Evolutionary conservation across 2,113 vertebrate genomes (phyloP).

Genomic region (Macrotis lagotis): DNA sequence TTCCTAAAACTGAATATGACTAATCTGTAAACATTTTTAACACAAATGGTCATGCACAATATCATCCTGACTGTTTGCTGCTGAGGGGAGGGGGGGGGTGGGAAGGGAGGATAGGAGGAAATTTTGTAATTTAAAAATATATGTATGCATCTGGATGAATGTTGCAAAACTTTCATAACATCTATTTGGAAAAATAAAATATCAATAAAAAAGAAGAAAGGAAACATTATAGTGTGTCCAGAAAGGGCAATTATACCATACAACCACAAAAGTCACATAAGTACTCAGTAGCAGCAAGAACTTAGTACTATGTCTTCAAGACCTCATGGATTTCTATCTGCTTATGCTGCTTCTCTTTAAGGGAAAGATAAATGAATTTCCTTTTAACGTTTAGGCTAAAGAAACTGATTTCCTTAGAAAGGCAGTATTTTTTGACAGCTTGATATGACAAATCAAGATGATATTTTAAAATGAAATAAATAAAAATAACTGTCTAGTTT

Average conservation of each 20-base stretch:
- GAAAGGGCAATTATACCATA: not conserved
- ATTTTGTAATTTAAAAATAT: no score
- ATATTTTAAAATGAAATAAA: slow-evolving; percentile 60
- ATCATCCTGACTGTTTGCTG: no score
- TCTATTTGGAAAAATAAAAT: no score
- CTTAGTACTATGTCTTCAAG: not conserved
- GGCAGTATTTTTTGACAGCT: not conserved
- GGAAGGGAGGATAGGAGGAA: no score
- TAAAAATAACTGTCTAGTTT: slow-evolving; percentile 30
- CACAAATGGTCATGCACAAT: no score
- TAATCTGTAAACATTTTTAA: no score
- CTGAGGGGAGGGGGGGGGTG: no score
- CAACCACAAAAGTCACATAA: not conserved
- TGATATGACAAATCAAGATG: slow-evolving; percentile 31
- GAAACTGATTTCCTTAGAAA: not conserved
- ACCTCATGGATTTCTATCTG: not conserved
- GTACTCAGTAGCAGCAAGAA: not conserved
- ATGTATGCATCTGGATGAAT: no score
- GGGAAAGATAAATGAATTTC: not conserved
- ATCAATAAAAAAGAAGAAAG: no score
- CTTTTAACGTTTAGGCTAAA: not conserved
- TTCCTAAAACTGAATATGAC: no score
- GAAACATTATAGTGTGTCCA: no score
- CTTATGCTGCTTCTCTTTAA: not conserved
- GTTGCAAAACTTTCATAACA: no score